Base-by-base conservation (phyloP, 2,797 vertebrate genomes). In the Sebastolobus altivelis region DNA sequence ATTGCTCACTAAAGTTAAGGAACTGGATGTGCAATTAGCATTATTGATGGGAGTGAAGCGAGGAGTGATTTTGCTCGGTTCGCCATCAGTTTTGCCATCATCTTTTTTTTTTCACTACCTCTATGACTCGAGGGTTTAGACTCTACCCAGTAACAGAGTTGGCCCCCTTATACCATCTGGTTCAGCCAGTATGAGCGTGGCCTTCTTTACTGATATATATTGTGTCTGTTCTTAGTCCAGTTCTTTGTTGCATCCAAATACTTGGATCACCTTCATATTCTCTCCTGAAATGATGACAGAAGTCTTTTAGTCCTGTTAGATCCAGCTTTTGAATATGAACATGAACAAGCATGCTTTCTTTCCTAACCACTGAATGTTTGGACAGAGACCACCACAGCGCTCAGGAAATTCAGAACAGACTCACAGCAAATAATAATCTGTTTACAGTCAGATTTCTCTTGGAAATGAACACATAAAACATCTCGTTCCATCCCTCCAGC, bases 371-470 rank as follows among this genome's bases (percentile, higher is more conserved):
- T 60, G 66, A 78, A 77, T 87, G 81, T 92, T 89, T 92, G 86
- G 80, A 83, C 79, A 80, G 85, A 65, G 61, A 77, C 81, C 54
- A 70, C 46, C 33, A n/a, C 65, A 49, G 66, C 13, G 37, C 88
- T 73, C 63, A 75, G 82, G 72, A 89, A 85, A 87, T 88, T 89
- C 81, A 73, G 82, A 90, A 80, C 87, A 92, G 87, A 83, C 85
- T 81, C 38, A 46, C 31, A 29, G 81, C 68, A 86, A 89, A 89
- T 83, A 5, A 79, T 89, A 78, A 75, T 83, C 75, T 92, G 87
- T 93, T 93, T 93, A 89, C 90, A 22, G 59, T 89, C 63, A 86
- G 87, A 92, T 91, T 91, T 90, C 90, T 92, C 92, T 89, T 79
- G 73, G 86, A 91, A 93, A 88, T 87, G 82, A 91, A 84, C 86